Conservation (phyloP, 2,113 vertebrate genomes). For the Mobula hypostoma region DNA sequence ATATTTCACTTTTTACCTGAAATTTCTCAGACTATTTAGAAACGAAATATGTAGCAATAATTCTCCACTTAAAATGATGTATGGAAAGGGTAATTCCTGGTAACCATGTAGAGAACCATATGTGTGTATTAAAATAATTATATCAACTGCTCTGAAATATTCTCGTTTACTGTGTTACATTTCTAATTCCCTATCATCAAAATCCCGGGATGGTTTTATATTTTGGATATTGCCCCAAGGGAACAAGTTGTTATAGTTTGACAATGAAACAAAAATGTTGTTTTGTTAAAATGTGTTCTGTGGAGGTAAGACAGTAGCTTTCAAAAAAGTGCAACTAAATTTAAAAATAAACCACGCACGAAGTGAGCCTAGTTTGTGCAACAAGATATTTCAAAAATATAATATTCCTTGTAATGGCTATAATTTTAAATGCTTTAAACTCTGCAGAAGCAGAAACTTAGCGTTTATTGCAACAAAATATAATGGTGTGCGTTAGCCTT, state of each 20-base stretch:
- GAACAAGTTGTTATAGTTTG: neutral
- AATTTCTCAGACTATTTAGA: neutral
- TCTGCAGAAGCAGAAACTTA: neutral
- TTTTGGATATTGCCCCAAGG: neutral
- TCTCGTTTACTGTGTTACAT: neutral
- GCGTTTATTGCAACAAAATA: neutral
- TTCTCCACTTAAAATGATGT: neutral
- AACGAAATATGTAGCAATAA: neutral
- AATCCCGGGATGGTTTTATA: neutral
- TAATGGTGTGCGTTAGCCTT: neutral
- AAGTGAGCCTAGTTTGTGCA: neutral
- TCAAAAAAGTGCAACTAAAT: neutral
- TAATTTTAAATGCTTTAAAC: neutral
- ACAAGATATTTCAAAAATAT: neutral
- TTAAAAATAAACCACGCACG: neutral
- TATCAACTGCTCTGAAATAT: neutral
- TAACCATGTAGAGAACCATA: neutral
- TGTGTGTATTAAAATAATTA: neutral
- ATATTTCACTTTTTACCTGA: neutral
- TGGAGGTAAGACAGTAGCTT: neutral
- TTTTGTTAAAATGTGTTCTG: neutral
- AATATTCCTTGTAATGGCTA: neutral
- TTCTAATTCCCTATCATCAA: neutral
- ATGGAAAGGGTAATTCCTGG: conserved; percentile 4
- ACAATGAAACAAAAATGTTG: neutral